Evolutionary conservation across 1,140 invertebrate genomes (phyloP), one percentile per base, ranked within the genome.

Genomic region (Drosophila insularis): DNA sequence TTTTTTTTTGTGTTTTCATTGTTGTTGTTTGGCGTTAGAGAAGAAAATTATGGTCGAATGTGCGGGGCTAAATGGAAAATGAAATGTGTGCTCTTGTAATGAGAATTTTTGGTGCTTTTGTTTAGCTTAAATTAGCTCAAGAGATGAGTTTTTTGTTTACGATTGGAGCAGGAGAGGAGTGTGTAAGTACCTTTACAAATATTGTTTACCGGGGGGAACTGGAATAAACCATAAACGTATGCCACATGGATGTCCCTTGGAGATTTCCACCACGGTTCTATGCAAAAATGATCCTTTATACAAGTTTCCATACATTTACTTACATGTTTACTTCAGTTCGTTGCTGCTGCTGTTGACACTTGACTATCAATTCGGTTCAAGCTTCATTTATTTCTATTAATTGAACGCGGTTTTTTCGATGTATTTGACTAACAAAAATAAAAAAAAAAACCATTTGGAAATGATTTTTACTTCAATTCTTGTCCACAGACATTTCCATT

Each of bases 81-180:
- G 82, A 81, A 81, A 79, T 87, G 79, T 82, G 68, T 39, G 74
- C 58, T 50, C 67, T 63, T 68, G 79, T 87, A 87, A 87, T 87
- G 84, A 89, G 80, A 89, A 74, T 79, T 69, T 72, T 64, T 66
- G 63, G 43, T 66, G 50, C 63, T 66, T 71, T 87, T 87, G 82
- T 80, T 89, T 77, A 76, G 84, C 79, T 87, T 87, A 82, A 87
- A 87, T 87, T 87, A 82, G 84, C 46, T 74, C 62, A 53, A 77
- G 68, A 68, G 79, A 81, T 81, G 78, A 81, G 63, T 64, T 71
- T 76, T 17, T 31, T 65, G 39, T 74, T 74, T 74, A 74, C 74
- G 72, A 60, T 58, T 35, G 31, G 14, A 50, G 43, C 43, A 50
- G 43, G 43, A 35, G 55, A 14, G 55, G 55, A 55, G 54, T 17